These are phyloP conservation scores for Andrena hattorfiana DNA, from an alignment of 2,888 invertebrate genomes.

Conservation along the genomic window DNA sequence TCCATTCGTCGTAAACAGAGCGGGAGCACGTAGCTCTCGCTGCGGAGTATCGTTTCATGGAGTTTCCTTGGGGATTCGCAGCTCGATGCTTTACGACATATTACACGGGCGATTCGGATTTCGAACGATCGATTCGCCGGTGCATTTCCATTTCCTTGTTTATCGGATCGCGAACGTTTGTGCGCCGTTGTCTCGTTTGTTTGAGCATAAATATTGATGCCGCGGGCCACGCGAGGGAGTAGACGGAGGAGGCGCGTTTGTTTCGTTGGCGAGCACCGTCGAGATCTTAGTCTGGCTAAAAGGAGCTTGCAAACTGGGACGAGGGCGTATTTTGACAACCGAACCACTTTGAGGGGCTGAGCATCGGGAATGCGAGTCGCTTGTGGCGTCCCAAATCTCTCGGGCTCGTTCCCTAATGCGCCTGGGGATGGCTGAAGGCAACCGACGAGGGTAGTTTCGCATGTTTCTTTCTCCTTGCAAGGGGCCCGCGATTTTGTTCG, in stretches of 20 bases:
- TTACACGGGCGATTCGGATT: constrained; percentile 6
- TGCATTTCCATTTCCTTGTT: constrained; percentile 66
- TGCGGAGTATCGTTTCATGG: constrained; percentile 19
- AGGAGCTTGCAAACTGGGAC: constrained; percentile 22
- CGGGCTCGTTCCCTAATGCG: too few relatives aligned
- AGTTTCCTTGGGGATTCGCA: constrained; percentile 20
- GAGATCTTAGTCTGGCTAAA: constrained; percentile 19
- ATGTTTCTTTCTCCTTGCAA: too few relatives aligned
- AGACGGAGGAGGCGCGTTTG: constrained; percentile 46
- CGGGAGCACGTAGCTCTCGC: not conserved
- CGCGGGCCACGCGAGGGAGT: constrained; percentile 44
- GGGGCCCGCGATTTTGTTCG: not conserved
- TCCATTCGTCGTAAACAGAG: not conserved
- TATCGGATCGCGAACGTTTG: constrained; percentile 56
- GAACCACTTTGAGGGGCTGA: not conserved
- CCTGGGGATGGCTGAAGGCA: not conserved
- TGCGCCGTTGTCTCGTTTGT: constrained; percentile 59
- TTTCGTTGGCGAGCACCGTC: constrained; percentile 58
- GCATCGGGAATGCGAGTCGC: constrained; percentile 7
- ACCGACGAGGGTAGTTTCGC: not conserved
- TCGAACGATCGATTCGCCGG: constrained; percentile 21
- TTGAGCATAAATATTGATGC: constrained; percentile 73
- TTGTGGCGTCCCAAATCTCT: too few relatives aligned
- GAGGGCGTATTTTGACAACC: not conserved
- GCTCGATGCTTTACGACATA: constrained; percentile 3